Conservation (phyloP, 2,113 vertebrate species). For the Scomber colias region DNA sequence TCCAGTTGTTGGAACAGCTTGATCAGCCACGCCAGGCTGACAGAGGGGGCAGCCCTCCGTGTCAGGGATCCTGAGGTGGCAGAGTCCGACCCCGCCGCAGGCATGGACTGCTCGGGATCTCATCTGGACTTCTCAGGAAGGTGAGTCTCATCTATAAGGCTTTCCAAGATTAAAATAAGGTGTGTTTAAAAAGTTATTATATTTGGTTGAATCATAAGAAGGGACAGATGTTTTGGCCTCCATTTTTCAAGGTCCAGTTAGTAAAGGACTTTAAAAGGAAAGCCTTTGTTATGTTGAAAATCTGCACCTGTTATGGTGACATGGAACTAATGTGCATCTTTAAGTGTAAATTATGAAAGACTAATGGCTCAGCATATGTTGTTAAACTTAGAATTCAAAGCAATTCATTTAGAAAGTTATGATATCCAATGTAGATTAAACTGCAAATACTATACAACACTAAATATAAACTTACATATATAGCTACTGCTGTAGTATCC, state of each 20-base stretch:
- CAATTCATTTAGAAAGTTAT: too few species aligned
- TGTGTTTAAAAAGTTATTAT: neutral
- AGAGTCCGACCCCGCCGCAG: neutral
- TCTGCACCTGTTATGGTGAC: too few species aligned
- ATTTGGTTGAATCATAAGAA: neutral
- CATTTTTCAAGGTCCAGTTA: neutral
- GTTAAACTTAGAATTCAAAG: too few species aligned
- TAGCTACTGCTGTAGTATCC: too few species aligned
- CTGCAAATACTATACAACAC: too few species aligned
- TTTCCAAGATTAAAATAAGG: neutral
- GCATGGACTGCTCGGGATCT: neutral
- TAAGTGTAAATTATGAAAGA: too few species aligned
- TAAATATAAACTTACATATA: too few species aligned
- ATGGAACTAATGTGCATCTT: too few species aligned
- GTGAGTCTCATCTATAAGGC: conserved; percentile 2
- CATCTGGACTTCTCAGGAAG: conserved; percentile 9
- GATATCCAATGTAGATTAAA: too few species aligned
- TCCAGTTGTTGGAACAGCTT: conserved; percentile 99
- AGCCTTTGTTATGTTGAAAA: too few species aligned
- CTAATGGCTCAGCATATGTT: too few species aligned
- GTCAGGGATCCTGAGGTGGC: conserved; percentile 27
- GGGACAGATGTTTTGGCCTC: neutral
- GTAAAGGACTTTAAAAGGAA: neutral
- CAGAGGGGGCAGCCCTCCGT: conserved; percentile 49
- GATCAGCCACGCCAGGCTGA: conserved; percentile 94